A percentile compares a stretch with the other conserved stretches of the same genome.
Evolutionary conservation across 2,797 vertebrate species (phyloP).

Genomic region (Melanotaenia parkinsoni): DNA sequence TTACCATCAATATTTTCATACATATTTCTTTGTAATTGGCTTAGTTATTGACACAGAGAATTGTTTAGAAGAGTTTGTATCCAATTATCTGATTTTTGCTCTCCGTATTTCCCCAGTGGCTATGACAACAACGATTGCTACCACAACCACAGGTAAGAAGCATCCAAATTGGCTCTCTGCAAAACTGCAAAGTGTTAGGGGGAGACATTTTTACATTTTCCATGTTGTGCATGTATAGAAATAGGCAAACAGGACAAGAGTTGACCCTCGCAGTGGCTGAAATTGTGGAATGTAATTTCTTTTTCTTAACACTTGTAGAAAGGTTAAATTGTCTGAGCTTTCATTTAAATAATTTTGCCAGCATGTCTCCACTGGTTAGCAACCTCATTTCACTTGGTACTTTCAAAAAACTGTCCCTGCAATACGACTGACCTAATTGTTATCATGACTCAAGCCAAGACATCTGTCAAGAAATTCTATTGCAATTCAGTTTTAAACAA

Average conservation of each 20-base stretch:
- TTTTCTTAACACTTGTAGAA: not conserved
- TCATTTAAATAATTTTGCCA: constrained; percentile 13
- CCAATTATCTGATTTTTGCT: constrained; percentile 56
- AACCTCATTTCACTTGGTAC: constrained; percentile 13
- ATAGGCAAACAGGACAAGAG: not conserved
- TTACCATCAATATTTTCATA: constrained; percentile 39
- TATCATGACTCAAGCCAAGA: constrained; percentile 35
- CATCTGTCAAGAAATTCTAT: constrained; percentile 45
- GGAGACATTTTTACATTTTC: constrained; percentile 1
- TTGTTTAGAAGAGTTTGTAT: constrained; percentile 40
- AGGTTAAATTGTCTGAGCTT: not conserved
- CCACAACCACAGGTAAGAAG: constrained; percentile 75
- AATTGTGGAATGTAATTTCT: not conserved
- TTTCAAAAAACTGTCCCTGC: constrained; percentile 15
- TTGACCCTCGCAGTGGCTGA: not conserved
- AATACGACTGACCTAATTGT: constrained; percentile 14
- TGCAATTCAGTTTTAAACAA: constrained; percentile 35
- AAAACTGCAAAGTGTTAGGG: constrained; percentile 26
- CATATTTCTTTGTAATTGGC: constrained; percentile 56
- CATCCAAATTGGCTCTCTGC: constrained; percentile 21
- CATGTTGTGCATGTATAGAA: not conserved
- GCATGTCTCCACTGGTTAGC: constrained; percentile 17
- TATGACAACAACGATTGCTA: constrained; percentile 71
- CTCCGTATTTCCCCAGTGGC: constrained; percentile 73
- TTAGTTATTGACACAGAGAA: constrained; percentile 53